A percentile compares a stretch with the other conserved stretches of the same genome.
phyloP scores from a whole-genome alignment of 2,888 invertebrate genomes.

The Drosophila testacea region DNA sequence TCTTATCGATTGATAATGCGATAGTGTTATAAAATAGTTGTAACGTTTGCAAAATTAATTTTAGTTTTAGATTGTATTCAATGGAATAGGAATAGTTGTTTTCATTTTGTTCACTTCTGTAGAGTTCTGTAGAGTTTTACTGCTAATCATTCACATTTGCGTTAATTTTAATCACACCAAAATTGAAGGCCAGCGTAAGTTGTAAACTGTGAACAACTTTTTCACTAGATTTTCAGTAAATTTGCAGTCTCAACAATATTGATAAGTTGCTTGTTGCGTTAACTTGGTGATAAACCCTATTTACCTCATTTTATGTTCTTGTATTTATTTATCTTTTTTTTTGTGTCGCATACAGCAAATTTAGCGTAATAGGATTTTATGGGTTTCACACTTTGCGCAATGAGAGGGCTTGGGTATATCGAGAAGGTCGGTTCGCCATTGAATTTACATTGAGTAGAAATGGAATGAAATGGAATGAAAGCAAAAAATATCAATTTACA shows the following conservation, averaged over 20 bases:
- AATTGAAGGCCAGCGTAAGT: constrained; percentile 1
- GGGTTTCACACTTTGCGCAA: constrained; percentile 25
- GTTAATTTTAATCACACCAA: constrained; percentile 13
- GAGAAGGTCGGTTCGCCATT: too few species aligned
- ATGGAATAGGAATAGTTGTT: too few species aligned
- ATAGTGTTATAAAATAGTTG: background rate
- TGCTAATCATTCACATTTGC: too few species aligned
- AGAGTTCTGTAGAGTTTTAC: too few species aligned
- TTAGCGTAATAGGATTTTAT: constrained; percentile 67
- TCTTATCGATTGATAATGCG: background rate
- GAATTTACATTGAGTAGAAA: too few species aligned
- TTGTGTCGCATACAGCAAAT: constrained; percentile 38
- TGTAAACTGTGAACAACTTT: constrained; percentile 10
- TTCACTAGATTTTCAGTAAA: constrained; percentile 4
- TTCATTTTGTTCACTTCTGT: too few species aligned
- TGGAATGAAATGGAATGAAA: background rate
- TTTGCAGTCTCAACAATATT: constrained; percentile 18
- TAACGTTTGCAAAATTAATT: background rate
- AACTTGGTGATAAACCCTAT: constrained; percentile 51
- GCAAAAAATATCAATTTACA: background rate
- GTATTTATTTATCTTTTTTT: background rate
- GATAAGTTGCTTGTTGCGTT: constrained; percentile 65
- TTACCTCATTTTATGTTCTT: constrained; percentile 36
- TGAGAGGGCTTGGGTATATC: background rate
- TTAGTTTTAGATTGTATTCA: too few species aligned